phyloP scores from a whole-genome alignment of 2,888 invertebrate genomes.

The Rotaria magnacalcarata region DNA sequence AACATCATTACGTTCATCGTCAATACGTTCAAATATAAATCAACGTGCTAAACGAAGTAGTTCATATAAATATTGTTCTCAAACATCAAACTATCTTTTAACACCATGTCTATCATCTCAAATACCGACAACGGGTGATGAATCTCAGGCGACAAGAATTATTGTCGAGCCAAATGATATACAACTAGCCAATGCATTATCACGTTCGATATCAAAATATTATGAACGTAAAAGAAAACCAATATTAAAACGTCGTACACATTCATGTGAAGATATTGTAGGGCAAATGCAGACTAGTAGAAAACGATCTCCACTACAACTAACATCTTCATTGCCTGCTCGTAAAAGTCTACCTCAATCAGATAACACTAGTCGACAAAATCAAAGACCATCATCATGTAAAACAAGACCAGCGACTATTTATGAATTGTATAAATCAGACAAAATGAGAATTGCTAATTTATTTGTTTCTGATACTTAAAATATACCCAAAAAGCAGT shows the following conservation, averaged over 20 bases:
- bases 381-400: neutral
- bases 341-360: neutral
- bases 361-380: neutral
- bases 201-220: constrained; percentile 33
- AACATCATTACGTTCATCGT: constrained; percentile 18
- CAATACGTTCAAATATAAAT: neutral
- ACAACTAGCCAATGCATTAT: neutral
- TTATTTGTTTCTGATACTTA: neutral
- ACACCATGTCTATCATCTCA: constrained; percentile 10
- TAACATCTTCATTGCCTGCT: neutral
- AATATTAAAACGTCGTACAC: neutral
- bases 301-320: neutral
- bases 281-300: neutral
- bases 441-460: constrained; percentile 30
- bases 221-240: constrained; percentile 12
- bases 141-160: neutral
- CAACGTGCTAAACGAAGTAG: neutral
- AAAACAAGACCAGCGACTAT: neutral
- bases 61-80: constrained; percentile 2
- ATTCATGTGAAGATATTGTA: neutral
- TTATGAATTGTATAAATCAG: constrained; percentile 12
- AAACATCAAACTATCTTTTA: constrained; percentile 19
- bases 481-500: neutral
- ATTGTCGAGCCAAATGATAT: neutral
- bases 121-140: neutral